Percentiles rank a stretch among this genome's conserved stretches.
These are phyloP conservation scores for Unio pictorum DNA, from an alignment of 2,888 invertebrate genomes.

Conservation along the genomic window DNA sequence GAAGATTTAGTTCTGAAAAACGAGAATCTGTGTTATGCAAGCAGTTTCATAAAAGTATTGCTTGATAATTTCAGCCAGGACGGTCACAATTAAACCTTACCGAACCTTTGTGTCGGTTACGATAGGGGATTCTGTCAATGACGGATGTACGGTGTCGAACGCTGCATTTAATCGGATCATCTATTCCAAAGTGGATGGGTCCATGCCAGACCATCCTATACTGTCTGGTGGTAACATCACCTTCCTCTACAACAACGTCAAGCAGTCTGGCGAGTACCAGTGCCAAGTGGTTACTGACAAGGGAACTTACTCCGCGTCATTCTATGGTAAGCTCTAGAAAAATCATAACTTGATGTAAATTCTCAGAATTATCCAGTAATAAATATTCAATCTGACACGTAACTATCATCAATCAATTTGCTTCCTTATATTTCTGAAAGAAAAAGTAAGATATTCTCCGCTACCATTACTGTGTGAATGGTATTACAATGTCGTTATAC, in stretches of 20 bases:
- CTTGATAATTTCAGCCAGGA: constrained; percentile 6
- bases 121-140: constrained; percentile 24
- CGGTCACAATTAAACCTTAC: constrained; percentile 12
- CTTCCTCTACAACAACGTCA: constrained; percentile 14
- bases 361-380: too few species aligned
- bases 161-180: constrained; percentile 14
- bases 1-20: too few species aligned
- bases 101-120: constrained; percentile 23
- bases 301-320: constrained; percentile 22
- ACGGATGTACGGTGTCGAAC: constrained; percentile 23
- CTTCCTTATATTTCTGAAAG: too few species aligned
- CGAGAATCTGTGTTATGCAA: too few species aligned
- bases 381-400: too few species aligned
- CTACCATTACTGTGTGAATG: too few species aligned
- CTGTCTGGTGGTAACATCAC: constrained; percentile 25
- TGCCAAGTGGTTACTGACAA: constrained; percentile 25
- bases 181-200: constrained; percentile 25
- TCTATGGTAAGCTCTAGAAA: constrained; percentile 19
- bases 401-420: too few species aligned
- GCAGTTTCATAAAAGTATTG: too few species aligned
- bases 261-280: constrained; percentile 27
- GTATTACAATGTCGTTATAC: too few species aligned
- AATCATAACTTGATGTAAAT: too few species aligned
- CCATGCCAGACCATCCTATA: constrained; percentile 22
- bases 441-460: too few species aligned